Evolutionary conservation across 2,113 vertebrate genomes (phyloP).

Genomic region (Emberiza fucata): DNA sequence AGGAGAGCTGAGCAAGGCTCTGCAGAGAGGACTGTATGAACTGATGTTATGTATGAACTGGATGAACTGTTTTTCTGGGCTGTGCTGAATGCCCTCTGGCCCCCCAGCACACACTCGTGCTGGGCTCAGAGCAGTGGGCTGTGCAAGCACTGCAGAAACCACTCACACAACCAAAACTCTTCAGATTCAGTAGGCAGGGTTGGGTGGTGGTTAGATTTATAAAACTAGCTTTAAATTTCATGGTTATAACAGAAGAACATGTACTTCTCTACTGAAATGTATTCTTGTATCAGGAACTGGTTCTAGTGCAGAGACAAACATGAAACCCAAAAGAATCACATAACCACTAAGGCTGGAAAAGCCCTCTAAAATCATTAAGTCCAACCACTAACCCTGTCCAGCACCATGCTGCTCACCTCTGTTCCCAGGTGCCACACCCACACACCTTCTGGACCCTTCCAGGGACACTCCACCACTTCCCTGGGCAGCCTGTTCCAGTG

Average conservation of each 20-base stretch:
- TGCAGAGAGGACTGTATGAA: neutral
- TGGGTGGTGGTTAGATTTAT: neutral
- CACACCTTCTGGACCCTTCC: neutral
- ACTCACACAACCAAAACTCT: neutral
- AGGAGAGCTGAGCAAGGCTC: neutral
- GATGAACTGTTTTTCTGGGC: neutral
- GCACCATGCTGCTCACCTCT: neutral
- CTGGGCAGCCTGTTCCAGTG: neutral
- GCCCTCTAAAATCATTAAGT: neutral
- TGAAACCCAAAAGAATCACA: neutral
- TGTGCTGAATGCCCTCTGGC: neutral
- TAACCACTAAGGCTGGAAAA: neutral
- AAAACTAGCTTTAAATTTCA: neutral
- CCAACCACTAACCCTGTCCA: neutral
- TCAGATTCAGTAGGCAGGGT: neutral
- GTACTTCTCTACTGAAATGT: neutral
- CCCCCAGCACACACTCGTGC: accelerated
- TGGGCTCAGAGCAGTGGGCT: neutral
- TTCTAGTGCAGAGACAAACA: neutral
- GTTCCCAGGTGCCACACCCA: neutral
- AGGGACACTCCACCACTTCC: neutral
- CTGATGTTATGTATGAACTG: too few relatives aligned
- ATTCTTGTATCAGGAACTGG: neutral
- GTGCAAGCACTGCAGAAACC: neutral
- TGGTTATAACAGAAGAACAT: neutral